A percentile compares a stretch with the other conserved stretches of the same genome.
Evolutionary conservation across 2,797 vertebrate species (phyloP).

Genomic region (Sebastes taczanowskii): DNA sequence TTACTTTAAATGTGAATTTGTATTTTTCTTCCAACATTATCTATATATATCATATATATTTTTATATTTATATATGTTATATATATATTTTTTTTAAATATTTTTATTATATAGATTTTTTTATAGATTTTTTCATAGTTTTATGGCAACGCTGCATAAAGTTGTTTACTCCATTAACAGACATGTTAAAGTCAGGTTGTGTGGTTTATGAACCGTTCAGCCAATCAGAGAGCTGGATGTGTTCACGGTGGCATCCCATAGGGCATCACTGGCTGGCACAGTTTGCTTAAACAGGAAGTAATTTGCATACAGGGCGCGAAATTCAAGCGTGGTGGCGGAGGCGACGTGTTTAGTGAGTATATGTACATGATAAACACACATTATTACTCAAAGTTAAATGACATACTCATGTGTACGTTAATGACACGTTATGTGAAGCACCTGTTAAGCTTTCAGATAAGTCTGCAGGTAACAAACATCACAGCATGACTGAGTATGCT

Average conservation of each 20-base stretch:
- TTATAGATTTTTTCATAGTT: background rate
- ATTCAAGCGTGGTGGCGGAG: constrained; percentile 45
- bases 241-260: background rate
- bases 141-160: background rate
- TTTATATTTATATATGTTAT: too few species aligned
- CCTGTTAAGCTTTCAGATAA: background rate
- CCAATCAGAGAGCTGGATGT: constrained; percentile 51
- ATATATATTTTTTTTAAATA: too few species aligned
- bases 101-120: background rate
- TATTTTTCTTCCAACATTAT: background rate
- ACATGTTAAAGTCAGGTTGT: constrained; percentile 1
- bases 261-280: background rate
- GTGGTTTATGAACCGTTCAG: background rate
- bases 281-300: constrained; percentile 73
- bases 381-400: background rate
- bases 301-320: constrained; percentile 47
- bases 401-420: background rate
- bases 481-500: background rate
- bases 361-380: background rate
- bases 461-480: background rate
- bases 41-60: too few species aligned
- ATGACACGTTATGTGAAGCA: background rate
- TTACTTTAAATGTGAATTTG: background rate
- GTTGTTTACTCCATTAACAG: background rate
- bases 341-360: constrained; percentile 61